Base-by-base conservation (phyloP, 2,113 vertebrate genomes). In the Ibidorhyncha struthersii region DNA sequence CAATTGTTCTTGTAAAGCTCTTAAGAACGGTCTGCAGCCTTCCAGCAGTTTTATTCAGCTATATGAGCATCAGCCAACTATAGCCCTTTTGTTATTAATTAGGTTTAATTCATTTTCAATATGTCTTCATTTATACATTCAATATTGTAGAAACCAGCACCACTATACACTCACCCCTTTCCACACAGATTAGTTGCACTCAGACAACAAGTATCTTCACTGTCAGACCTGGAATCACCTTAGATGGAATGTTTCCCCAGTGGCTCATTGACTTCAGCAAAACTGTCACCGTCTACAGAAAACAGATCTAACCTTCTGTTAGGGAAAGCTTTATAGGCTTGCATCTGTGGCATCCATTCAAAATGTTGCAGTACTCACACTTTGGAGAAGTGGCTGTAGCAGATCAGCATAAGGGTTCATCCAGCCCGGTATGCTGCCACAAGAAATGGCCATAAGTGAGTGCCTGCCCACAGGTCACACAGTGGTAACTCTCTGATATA, bases 91-190 rank as follows among this genome's bases (percentile, higher is more conserved):
- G 73, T 97, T 88, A 94, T 87, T 96, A 97, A 97, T 87, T 93
- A 93, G 82, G 96, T 97, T 96, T 94, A 94, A 96, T 96, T 97
- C 47, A 82, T 97, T 98, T 97, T 96, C 93, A 80, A 66, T 11
- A 21, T 22, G 11, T 55, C 40, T 73, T 93, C 58, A 62, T 90
- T 96, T 94, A 86, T 92, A 55, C 27, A 50, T 59, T 61, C 55
- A 63, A 20, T 80, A 92, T 50, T 91, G 84, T 81, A 83, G 84
- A 90, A 93, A 82, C 82, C 29, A 34, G 62, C 52, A 61, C 66
- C 65, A 74, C 86, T 90, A 47, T 81, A 63, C 17, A 38, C 50
- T 74, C 63, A 36, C 4, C 3, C 55, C 52, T 79, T 91, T 74
- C 82, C 76, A 92, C n/a, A 72, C 34, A 88, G 77, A 70, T 66